phyloP scores from a whole-genome alignment of 2,797 vertebrate species.

The Aulostomus chinensis region DNA sequence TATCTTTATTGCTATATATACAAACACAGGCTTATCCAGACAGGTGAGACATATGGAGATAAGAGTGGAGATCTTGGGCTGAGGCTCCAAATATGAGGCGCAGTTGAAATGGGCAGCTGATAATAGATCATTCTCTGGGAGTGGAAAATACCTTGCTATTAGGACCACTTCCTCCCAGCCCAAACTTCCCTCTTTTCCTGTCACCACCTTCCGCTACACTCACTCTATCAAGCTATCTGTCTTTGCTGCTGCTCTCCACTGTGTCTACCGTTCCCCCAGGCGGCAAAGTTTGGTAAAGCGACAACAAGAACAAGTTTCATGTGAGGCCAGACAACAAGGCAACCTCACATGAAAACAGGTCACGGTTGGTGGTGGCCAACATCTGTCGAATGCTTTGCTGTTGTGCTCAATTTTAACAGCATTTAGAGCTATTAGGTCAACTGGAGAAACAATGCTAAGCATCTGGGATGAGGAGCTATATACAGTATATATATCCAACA shows the following conservation, averaged over 20 bases:
- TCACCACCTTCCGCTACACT: conserved; percentile 28
- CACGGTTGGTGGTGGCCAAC: conserved; percentile 10
- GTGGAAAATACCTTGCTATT: conserved; percentile 36
- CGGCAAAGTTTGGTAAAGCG: conserved; percentile 11
- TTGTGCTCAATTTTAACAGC: conserved; percentile 14
- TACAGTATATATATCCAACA: too few relatives aligned
- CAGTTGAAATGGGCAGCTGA: conserved; percentile 7
- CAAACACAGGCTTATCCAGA: neutral
- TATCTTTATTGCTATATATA: neutral
- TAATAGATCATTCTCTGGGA: conserved; percentile 22
- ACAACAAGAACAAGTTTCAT: conserved; percentile 1
- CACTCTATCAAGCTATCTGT: conserved; percentile 1
- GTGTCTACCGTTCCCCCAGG: neutral
- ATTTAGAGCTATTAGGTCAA: conserved; percentile 15
- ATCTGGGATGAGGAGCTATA: too few relatives aligned
- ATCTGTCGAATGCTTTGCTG: conserved; percentile 10
- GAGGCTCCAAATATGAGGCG: conserved; percentile 1
- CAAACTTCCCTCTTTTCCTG: conserved; percentile 43
- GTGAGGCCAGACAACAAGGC: conserved; percentile 11
- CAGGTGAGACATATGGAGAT: neutral
- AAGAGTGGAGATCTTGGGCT: neutral
- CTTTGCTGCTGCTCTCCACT: neutral
- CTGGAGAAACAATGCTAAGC: conserved; percentile 26
- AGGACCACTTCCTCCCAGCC: conserved; percentile 44
- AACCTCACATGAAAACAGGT: conserved; percentile 10